Evolutionary conservation across 2,797 vertebrate species (phyloP), one percentile per base, ranked within the genome.

Genomic region (Brotula barbata): DNA sequence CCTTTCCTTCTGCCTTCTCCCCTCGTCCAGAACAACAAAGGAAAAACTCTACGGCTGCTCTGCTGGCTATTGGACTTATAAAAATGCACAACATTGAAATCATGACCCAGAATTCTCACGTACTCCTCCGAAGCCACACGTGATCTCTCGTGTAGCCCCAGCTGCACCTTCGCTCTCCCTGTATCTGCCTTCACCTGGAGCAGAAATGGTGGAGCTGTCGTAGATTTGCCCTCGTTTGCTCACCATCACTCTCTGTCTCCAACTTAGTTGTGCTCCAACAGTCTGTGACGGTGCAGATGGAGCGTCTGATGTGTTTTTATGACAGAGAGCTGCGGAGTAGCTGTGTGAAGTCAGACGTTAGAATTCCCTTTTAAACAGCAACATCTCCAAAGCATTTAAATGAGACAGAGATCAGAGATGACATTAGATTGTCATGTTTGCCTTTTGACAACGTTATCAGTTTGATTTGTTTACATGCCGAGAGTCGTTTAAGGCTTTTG

Each of bases 1-100:
- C 75, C 75, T 78, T 80, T 77, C 57, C 42, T 8, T 33, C 44
- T 58, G 49, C 6, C 14, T 51, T 7, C 31, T 28, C 15, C 15
- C 17, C 15, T 50, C 34, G 14, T 23, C 1, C 7, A 0, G 23
- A 53, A 31, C 20, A 53, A 44, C 11, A 64, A 8, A 64, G 12
- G 34, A 20, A 48, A 39, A 68, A 23, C 19, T 49, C 36, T 19
- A 2, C 34, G 44, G 25, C 15, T 4, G 56, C 25, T 65, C 14
- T 14, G 3, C 25, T 58, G 8, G 50, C 52, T 66, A 20, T 28
- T n/a, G 39, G 42, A 23, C 33, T 67, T 22, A 70, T 61, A 46
- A 37, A 70, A 52, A 60, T 71, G 57, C 66, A 69, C 64, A 64
- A 20, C 48, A 75, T 75, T 82, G 37, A 69, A 73, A 77, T 69